Evolutionary conservation across 1,140 invertebrate genomes (phyloP), one percentile per base, ranked within the genome.

Genomic region (Bombus turneri): DNA sequence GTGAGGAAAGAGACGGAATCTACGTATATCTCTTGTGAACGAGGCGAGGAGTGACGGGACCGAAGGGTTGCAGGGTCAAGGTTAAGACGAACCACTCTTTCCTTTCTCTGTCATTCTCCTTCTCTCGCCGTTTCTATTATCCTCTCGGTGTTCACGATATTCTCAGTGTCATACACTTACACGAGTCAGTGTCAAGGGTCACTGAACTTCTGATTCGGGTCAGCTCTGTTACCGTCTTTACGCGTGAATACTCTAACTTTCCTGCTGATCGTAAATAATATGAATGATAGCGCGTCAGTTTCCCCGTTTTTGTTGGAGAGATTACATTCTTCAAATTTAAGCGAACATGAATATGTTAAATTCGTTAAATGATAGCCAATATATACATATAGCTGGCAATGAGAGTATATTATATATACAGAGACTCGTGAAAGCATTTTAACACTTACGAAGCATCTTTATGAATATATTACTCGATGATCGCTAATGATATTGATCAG

Each of bases 31-130:
- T 86, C 73, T 79, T 31, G 68, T 34, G 59, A 43, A 72, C 22
- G 22, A n/a, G 12, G n/a, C 22, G 73, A 73, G 57, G 43, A 34
- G 57, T 10, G 37, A 39, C 12, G 37, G 68, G 28, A 41, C 39
- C 12, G 39, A 64, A 69, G 53, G 62, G 28, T 87, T 87, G 66
- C 68, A 81, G 69, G 86, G 90, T 91, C 90, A 91, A 91, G 87
- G 85, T 89, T 89, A 73, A 89, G 47, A 68, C 69, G 62, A 88
- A 41, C 81, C n/a, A 85, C 64, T 87, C 71, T 82, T 89, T 59
- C 62, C 81, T 81, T 80, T 81, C 76, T 83, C 72, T 57, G 10
- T 47, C 64, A 15, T 66, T 85, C 34, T 84, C 57, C n/a, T 57
- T 88, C 62, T 86, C n/a, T 72, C 9, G 10, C 43, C 37, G 31